Percentiles rank a stretch among this genome's conserved stretches.
Evolutionary conservation across 2,888 invertebrate genomes (phyloP).

Genomic region (Clostera curtula): DNA sequence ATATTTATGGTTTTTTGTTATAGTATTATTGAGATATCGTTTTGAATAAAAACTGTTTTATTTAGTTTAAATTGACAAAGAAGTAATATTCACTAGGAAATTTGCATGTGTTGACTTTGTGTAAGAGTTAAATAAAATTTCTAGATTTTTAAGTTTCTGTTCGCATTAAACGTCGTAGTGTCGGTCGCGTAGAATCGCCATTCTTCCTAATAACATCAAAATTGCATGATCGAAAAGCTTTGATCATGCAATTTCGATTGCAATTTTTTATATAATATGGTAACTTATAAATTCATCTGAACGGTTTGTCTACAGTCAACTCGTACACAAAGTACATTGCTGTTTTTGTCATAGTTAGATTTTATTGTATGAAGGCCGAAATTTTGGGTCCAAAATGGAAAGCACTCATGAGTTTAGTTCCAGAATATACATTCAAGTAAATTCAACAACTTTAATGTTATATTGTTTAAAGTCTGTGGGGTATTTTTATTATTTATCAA

Average conservation of each 20-base stretch:
- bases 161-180: background rate
- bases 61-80: too few relatives aligned
- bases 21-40: too few relatives aligned
- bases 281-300: background rate
- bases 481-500: constrained; percentile 47
- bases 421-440: constrained; percentile 20
- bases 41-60: too few relatives aligned
- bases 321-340: background rate
- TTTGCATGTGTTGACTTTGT: too few relatives aligned
- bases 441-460: constrained; percentile 46
- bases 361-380: too few relatives aligned
- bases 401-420: too few relatives aligned
- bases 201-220: constrained; percentile 17
- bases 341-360: background rate
- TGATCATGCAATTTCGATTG: constrained; percentile 40
- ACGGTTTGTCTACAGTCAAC: background rate
- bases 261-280: constrained; percentile 1
- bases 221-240: constrained; percentile 36
- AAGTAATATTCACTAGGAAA: too few relatives aligned
- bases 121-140: constrained; percentile 2
- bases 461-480: constrained; percentile 42
- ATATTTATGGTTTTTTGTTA: too few relatives aligned
- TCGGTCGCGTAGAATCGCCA: too few relatives aligned
- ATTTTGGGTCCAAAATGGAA: too few relatives aligned
- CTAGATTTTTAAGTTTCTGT: constrained; percentile 7